phyloP scores from a whole-genome alignment of 2,888 invertebrate genomes.

The Pogonocherus hispidulus region DNA sequence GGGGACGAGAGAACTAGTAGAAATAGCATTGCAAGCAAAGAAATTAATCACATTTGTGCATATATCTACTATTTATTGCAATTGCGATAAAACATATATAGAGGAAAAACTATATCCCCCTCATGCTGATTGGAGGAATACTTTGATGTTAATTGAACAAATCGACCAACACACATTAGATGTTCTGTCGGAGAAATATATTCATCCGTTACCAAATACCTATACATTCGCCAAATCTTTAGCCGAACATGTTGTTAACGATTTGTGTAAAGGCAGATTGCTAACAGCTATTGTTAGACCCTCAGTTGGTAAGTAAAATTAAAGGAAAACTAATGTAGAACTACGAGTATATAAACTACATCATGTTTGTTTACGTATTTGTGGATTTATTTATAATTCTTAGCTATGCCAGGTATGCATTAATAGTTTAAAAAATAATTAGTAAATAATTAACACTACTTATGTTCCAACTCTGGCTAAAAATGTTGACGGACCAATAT shows the following conservation, averaged over 20 bases:
- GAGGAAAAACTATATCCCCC: slow-evolving; percentile 84
- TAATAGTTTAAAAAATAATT: no score
- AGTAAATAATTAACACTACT: no score
- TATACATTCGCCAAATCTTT: slow-evolving; percentile 93
- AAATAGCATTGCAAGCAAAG: slow-evolving; percentile 69
- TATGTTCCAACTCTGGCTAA: no score
- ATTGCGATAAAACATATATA: slow-evolving; percentile 79
- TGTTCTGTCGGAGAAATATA: slow-evolving; percentile 73
- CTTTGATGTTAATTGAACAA: slow-evolving; percentile 76
- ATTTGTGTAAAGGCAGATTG: slow-evolving; percentile 72
- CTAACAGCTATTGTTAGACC: slow-evolving; percentile 88
- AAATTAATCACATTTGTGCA: slow-evolving; percentile 76
- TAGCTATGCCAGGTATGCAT: no score
- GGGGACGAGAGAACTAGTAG: slow-evolving; percentile 76
- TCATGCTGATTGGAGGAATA: slow-evolving; percentile 78
- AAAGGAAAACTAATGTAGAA: no score
- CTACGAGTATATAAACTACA: no score
- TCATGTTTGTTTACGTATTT: no score
- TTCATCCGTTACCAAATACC: slow-evolving; percentile 85
- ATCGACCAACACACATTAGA: slow-evolving; percentile 72
- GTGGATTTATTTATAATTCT: no score
- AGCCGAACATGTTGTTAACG: slow-evolving; percentile 84
- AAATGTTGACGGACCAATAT: no score
- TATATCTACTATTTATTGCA: slow-evolving; percentile 90
- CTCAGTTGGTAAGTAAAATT: slow-evolving; percentile 79